A percentile compares a stretch with the other conserved stretches of the same genome.
These are phyloP conservation scores for Armadillidium nasatum DNA, from an alignment of 1,140 invertebrate genomes.

Conservation along the genomic window DNA sequence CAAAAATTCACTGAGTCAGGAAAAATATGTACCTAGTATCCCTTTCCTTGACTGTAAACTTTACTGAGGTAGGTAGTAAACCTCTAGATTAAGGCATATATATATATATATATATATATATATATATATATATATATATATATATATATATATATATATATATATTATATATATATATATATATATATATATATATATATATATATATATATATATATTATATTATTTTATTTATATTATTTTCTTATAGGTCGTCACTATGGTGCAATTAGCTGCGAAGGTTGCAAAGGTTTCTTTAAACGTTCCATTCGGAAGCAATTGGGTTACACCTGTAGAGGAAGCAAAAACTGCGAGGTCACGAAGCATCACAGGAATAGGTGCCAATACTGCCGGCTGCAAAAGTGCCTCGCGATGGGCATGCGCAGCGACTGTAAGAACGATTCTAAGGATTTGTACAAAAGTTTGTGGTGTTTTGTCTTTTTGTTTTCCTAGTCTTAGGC, in stretches of 20 bases:
- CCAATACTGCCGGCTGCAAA: constrained; percentile 95
- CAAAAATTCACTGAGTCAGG: too few species aligned
- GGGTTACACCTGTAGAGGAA: constrained; percentile 90
- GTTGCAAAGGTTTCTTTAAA: constrained; percentile 90
- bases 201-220: too few species aligned
- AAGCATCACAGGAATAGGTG: constrained; percentile 95
- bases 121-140: too few species aligned
- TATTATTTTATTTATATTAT: too few species aligned
- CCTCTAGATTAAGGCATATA: too few species aligned
- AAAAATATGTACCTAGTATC: too few species aligned
- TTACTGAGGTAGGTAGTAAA: too few species aligned
- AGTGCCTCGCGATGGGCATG: constrained; percentile 88
- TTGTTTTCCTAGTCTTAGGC: constrained; percentile 45
- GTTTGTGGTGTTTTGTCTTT: constrained; percentile 45
- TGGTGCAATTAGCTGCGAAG: constrained; percentile 89
- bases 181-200: too few species aligned
- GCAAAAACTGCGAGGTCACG: constrained; percentile 92
- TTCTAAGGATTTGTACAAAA: constrained; percentile 46
- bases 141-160: too few species aligned
- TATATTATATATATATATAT: too few species aligned
- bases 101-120: too few species aligned
- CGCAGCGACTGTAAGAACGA: constrained; percentile 89
- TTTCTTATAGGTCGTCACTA: constrained; percentile 70
- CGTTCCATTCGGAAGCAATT: constrained; percentile 88
- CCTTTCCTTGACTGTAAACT: too few species aligned